Conservation (phyloP, 35 echinoderm and acorn worm species). For the Holothuria glaberrima region DNA sequence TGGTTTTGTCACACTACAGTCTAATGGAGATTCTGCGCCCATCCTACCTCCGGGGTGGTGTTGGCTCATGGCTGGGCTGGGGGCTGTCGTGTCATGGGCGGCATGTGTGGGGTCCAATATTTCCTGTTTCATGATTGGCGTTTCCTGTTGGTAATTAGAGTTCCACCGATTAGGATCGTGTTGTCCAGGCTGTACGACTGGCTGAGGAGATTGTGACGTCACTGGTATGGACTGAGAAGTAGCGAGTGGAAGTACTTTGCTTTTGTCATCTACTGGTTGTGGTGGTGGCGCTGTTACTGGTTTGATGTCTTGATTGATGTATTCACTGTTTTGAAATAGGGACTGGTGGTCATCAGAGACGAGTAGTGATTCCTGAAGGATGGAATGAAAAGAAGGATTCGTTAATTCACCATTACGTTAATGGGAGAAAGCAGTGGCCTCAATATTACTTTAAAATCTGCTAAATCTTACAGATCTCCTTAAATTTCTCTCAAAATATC, state of each 20-base stretch:
- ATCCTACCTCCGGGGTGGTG: constrained; percentile 46
- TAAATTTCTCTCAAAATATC: too few species aligned
- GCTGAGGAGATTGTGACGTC: constrained; percentile 21
- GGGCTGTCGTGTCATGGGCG: constrained; percentile 53
- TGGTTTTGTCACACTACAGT: constrained; percentile 87
- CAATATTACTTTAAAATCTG: too few species aligned
- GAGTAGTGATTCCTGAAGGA: constrained; percentile 50
- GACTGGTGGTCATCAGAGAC: constrained; percentile 50
- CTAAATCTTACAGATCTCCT: too few species aligned
- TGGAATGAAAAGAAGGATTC: too few species aligned
- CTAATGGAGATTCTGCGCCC: constrained; percentile 83
- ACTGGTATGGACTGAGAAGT: constrained; percentile 40
- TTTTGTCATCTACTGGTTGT: constrained; percentile 40
- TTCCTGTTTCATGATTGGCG: constrained; percentile 51
- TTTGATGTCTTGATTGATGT: constrained; percentile 72
- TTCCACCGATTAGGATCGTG: constrained; percentile 41
- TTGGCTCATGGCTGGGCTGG: constrained; percentile 10
- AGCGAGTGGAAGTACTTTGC: constrained; percentile 50
- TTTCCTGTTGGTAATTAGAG: constrained; percentile 34
- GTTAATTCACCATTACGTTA: too few species aligned
- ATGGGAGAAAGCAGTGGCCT: too few species aligned
- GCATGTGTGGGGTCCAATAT: constrained; percentile 47
- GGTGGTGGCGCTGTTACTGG: constrained; percentile 44
- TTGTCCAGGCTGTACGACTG: neutral
- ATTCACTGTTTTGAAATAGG: constrained; percentile 45